Evolutionary conservation across 2,113 vertebrate genomes (phyloP), one percentile per base, ranked within the genome.

Genomic region (Nesogale talazaci): DNA sequence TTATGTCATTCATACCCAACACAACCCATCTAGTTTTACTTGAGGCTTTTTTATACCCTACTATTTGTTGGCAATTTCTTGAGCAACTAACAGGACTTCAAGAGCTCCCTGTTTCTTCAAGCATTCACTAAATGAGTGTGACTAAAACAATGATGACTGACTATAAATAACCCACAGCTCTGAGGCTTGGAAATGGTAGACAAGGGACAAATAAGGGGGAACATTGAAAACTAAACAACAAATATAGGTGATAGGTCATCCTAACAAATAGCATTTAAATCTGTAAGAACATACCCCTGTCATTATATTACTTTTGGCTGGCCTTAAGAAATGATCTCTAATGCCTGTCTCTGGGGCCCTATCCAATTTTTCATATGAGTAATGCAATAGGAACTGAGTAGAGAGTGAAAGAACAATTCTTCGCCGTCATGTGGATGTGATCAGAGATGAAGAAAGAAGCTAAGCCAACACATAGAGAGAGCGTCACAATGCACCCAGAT

Each of bases 11-110:
- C 1, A 0, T 74, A 63, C 46, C 22, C 25, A 76, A 83, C 83
- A 94, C 85, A 93, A 92, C 89, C 72, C 67, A 56, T 82, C 79
- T 95, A 93, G 85, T 91, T 94, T 96, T 95, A 92, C 94, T 94
- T 92, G 93, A 95, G 92, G 92, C 34, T 95, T 95, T 97, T 95
- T 59, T 88, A 29, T 40, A 91, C 34, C 77, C 94, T 92, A 34
- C 86, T 94, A 96, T 96, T 94, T 97, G 34, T 76, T 96, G 65
- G 61, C 23, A 86, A 95, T 94, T 94, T 89, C 75, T 93, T 82
- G n/a, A 87, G 75, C 7, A 57, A 90, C 79, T 82, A 90, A 75
- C 70, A 90, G 63, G 86, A 36, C 57, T 94, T 91, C 72, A 84
- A 86, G 82, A 93, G 52, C 78, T 95, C 76, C 27, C 56, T 57